Conservation (phyloP, 2,113 vertebrate genomes). For the Protomyctophum bolini region DNA sequence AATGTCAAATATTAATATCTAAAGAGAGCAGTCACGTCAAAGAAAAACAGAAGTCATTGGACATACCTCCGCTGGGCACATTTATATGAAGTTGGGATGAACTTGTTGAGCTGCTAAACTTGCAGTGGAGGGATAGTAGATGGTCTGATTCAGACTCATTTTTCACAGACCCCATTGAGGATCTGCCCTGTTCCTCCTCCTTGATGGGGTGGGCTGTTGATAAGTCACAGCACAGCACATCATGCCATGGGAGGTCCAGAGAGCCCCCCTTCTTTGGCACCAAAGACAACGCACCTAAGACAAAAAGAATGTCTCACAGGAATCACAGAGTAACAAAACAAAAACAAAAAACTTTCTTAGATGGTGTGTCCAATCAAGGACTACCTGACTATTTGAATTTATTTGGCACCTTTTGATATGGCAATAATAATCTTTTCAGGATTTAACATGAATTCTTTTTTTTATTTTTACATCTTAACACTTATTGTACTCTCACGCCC, state of each 20-base stretch:
- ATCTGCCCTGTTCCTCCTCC: neutral
- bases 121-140: constrained; percentile 39
- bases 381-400: neutral
- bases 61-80: constrained; percentile 33
- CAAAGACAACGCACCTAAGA: constrained; percentile 29
- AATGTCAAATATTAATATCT: no score
- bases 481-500: no score
- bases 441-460: no score
- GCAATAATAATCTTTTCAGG: no score
- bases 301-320: neutral
- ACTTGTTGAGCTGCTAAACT: constrained; percentile 27
- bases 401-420: no score
- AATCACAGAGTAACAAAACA: constrained; percentile 6
- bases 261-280: constrained; percentile 12
- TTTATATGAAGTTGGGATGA: neutral
- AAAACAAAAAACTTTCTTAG: neutral
- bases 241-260: constrained; percentile 66
- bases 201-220: constrained; percentile 2
- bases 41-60: neutral
- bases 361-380: no score
- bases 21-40: no score
- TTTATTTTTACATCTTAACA: no score
- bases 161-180: neutral
- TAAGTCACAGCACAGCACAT: constrained; percentile 75
- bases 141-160: constrained; percentile 38